These are phyloP conservation scores for Chloebia gouldiae DNA, from an alignment of 2,113 vertebrate genomes.

Conservation along the genomic window DNA sequence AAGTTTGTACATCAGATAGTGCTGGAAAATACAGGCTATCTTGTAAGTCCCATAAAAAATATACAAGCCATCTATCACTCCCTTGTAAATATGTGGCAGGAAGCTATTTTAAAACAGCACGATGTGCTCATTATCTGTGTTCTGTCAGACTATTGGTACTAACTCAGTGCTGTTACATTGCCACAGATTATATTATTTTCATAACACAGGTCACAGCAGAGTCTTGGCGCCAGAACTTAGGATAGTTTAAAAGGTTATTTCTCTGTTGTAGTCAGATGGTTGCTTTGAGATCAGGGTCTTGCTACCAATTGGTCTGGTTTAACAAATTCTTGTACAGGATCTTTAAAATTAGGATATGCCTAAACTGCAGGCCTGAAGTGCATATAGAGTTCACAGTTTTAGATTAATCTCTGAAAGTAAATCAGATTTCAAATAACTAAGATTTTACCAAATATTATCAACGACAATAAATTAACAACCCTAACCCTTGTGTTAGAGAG, in stretches of 20 bases:
- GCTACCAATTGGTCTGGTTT: background rate
- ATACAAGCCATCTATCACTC: background rate
- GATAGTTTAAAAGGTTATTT: background rate
- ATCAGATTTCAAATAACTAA: background rate
- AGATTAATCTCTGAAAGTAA: background rate
- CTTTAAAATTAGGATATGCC: background rate
- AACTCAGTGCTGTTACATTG: background rate
- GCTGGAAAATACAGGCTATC: conserved; percentile 31
- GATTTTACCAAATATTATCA: background rate
- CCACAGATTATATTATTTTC: conserved; percentile 38
- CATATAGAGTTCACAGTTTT: background rate
- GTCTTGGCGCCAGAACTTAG: background rate
- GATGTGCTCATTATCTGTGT: background rate
- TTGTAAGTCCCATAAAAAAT: conserved; percentile 33
- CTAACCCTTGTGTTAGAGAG: background rate
- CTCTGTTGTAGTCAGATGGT: background rate
- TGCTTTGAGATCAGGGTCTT: background rate
- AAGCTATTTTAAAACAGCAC: background rate
- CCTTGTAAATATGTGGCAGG: conserved; percentile 20
- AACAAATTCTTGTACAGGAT: background rate
- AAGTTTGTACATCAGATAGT: conserved; percentile 40
- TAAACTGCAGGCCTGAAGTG: background rate
- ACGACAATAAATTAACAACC: background rate
- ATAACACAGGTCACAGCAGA: conserved; percentile 29
- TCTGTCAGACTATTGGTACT: background rate